Base-by-base conservation (phyloP, 2,113 vertebrate species). In the Oreochromis tanganicae region DNA sequence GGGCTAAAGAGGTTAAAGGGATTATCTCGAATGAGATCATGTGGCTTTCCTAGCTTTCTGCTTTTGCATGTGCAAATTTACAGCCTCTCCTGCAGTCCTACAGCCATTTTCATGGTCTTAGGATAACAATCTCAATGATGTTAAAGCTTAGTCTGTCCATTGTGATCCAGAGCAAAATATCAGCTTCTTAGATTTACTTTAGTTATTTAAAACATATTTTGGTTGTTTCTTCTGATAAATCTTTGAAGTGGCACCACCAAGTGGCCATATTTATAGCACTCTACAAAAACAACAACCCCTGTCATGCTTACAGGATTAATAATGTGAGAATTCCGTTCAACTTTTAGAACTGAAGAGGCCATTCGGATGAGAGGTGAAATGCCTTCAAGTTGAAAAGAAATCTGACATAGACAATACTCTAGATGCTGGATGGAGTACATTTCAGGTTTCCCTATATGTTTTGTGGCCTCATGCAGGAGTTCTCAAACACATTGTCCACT, bases 81-180 rank as follows among this genome's bases (percentile, higher is more conserved):
- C 6, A 48, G 24, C 7, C 27, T 52, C 46, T 34, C 10, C 73
- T 78, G 46, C 46, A 29, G 27, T 34, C 46, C 73, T 78, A 34
- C 27, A 34, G 73, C 46, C 27, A 78, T 32, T 52, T 0, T 32
- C 46, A 1, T 3, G 43, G 0, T 0, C 43, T 78, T 34, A n/a
- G 10, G 2, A 32, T 52, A 78, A n/a, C 46, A n/a, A 32, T 32
- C 1, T 32, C 14, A 78, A 0, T 50, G 16, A n/a, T n/a, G 27
- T 34, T 78, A 32, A 5, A 78, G 24, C 9, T 17, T 29, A 21
- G 13, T 10, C 21, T 46, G 14, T 48, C 41, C 43, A 32, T 12
- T 78, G 46, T 78, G 4, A 78, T 52, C 46, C 46, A 78, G 27
- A 34, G 17, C 46, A 52, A 78, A 78, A 78, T 78, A 32, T 34